phyloP scores from a whole-genome alignment of 1,140 invertebrate species.

The Orchestia grillus region DNA sequence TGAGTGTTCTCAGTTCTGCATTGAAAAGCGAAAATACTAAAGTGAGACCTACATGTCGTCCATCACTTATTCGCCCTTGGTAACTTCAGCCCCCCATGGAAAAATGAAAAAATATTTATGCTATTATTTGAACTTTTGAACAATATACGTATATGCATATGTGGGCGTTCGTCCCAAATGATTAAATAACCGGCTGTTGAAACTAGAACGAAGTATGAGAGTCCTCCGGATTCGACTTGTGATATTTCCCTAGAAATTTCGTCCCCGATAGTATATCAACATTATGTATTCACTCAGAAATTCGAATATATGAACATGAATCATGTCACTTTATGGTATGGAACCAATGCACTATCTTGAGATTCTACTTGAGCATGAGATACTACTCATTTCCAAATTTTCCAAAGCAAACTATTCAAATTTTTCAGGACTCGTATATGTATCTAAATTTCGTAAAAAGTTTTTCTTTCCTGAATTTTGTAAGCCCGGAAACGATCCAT shows the following conservation, averaged over 20 bases:
- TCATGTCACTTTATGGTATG: too few relatives aligned
- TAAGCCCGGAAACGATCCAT: too few relatives aligned
- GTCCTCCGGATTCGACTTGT: not conserved
- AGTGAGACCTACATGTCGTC: too few relatives aligned
- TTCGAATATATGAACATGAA: too few relatives aligned
- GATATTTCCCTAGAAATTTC: too few relatives aligned
- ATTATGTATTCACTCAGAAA: too few relatives aligned
- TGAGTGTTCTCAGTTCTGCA: not conserved
- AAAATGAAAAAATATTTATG: not conserved
- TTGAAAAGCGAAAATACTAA: not conserved
- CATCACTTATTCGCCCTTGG: too few relatives aligned
- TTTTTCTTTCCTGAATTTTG: too few relatives aligned
- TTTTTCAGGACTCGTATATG: not conserved
- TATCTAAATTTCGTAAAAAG: too few relatives aligned
- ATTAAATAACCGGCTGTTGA: not conserved
- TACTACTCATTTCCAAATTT: not conserved
- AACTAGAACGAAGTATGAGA: not conserved
- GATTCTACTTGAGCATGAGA: not conserved
- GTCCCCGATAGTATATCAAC: too few relatives aligned
- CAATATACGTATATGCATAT: not conserved
- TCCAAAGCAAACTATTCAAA: too few relatives aligned
- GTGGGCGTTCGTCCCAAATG: not conserved
- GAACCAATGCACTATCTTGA: not conserved
- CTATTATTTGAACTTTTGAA: not conserved
- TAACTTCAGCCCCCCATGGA: too few relatives aligned